phyloP scores from a whole-genome alignment of 2,113 vertebrate genomes.

The Triplophysa tibetana region DNA sequence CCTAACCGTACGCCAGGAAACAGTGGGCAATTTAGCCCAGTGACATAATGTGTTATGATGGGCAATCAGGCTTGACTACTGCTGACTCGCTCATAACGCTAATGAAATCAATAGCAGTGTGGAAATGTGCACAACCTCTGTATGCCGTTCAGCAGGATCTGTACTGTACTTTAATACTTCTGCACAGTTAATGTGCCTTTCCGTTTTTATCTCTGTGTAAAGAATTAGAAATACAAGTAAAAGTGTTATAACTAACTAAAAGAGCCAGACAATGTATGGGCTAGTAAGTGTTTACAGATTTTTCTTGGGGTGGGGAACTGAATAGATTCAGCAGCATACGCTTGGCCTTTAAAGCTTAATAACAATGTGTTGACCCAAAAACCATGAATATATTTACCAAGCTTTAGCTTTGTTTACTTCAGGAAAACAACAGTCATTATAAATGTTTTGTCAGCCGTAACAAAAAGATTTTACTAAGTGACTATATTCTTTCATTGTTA shows the following conservation, averaged over 20 bases:
- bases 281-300: not conserved
- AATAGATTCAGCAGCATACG: not conserved
- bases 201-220: not conserved
- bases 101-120: slow-evolving; percentile 48
- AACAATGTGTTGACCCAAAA: slow-evolving; percentile 22
- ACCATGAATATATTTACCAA: not conserved
- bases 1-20: not conserved
- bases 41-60: slow-evolving; percentile 52
- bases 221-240: not conserved
- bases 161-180: not conserved
- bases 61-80: slow-evolving; percentile 45
- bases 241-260: not conserved
- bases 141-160: not conserved
- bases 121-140: not conserved
- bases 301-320: not conserved
- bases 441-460: not conserved
- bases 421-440: not conserved
- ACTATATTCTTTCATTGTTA: not conserved
- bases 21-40: slow-evolving; percentile 24
- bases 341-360: slow-evolving; percentile 7
- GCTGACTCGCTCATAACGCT: slow-evolving; percentile 44
- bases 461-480: not conserved
- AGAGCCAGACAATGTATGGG: not conserved
- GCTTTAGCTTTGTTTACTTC: not conserved
- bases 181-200: not conserved